Evolutionary conservation across 1,140 invertebrate species (phyloP), one percentile per base, ranked within the genome.

Genomic region (Hyles vespertilio): DNA sequence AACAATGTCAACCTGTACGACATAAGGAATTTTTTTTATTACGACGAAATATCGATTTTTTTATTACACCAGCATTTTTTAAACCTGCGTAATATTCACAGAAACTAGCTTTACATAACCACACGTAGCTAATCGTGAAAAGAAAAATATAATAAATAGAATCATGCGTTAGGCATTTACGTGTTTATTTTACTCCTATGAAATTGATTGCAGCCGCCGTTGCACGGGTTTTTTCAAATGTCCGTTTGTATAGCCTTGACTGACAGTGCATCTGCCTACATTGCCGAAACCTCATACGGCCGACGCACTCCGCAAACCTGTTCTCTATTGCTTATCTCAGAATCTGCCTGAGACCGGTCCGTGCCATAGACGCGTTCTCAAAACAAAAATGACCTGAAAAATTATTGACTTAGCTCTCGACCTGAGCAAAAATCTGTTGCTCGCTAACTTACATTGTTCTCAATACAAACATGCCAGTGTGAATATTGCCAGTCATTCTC

Each of bases 301-400:
- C 60, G 58, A 53, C 63, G 59, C 58, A 66, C 61, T 59, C 51
- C 43, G 57, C 33, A 63, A 74, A 70, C 67, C 56, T 59, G 68
- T 70, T 70, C 50, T 50, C 50, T 51, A 50, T 65, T 50, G 62
- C 60, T 65, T 70, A 66, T 70, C 71, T 67, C 61, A 57, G 58
- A 63, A 65, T 68, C 62, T 62, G 56, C 63, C 61, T 56, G 34
- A 56, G 61, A 74, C 71, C 71, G 71, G 71, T 70, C 67, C 33
- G 49, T 59, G 54, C 34, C 63, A 63, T 67, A 59, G 59, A 45
- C 48, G 49, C 59, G 50, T 53, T 56, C 59, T 58, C 51, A 56
- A 62, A 52, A 64, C 58, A 51, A 63, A 69, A 65, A 69, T 69
- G 65, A 53, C 58, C 55, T 58, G 63, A 51, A 69, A 67, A 62